Conservation (phyloP, 1,140 invertebrate genomes). For the Myzus persicae region DNA sequence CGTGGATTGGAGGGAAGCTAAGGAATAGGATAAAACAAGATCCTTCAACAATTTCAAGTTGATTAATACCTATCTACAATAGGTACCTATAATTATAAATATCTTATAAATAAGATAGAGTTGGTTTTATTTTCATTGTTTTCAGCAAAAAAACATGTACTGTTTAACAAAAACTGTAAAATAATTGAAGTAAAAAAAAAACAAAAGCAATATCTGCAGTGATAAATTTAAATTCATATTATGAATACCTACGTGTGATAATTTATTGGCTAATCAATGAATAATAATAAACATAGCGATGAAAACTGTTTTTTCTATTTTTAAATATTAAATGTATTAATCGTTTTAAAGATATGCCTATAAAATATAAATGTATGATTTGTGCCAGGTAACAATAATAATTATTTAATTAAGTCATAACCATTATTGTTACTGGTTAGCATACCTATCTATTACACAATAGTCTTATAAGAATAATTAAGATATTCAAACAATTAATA, state of each 20-base stretch:
- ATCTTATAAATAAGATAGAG: neutral
- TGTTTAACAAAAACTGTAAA: neutral
- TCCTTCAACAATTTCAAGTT: neutral
- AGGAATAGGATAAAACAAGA: neutral
- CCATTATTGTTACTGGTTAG: too few relatives aligned
- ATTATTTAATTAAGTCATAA: too few relatives aligned
- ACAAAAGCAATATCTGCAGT: neutral
- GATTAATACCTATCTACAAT: neutral
- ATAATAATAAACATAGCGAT: too few relatives aligned
- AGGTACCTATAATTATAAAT: too few relatives aligned
- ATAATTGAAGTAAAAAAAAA: neutral
- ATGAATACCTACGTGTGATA: neutral
- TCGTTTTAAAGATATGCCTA: too few relatives aligned
- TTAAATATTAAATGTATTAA: neutral
- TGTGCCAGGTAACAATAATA: too few relatives aligned
- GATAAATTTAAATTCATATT: neutral
- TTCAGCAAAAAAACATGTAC: neutral
- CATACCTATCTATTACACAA: too few relatives aligned
- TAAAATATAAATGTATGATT: too few relatives aligned
- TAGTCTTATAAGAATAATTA: too few relatives aligned
- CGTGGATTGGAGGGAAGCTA: neutral
- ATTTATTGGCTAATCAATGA: neutral
- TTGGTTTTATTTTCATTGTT: neutral
- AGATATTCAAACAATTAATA: too few relatives aligned
- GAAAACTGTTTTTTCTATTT: neutral